These are phyloP conservation scores for Cecidostiba fungosa DNA, from an alignment of 2,888 invertebrate genomes.

Conservation along the genomic window DNA sequence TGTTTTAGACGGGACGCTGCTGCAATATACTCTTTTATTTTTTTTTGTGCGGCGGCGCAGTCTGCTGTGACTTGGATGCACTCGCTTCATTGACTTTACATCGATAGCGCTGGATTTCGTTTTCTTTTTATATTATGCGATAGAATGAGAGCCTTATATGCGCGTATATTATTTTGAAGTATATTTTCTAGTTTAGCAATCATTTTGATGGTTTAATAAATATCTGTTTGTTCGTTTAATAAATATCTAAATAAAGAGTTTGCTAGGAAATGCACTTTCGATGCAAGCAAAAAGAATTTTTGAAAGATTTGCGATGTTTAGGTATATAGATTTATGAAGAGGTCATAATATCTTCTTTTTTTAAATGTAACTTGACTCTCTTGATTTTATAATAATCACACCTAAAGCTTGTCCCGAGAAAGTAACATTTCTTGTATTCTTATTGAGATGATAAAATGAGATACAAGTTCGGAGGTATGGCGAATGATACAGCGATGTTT, in stretches of 20 bases:
- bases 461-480: slow-evolving; percentile 37
- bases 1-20: neutral
- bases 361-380: slow-evolving; percentile 46
- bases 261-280: too few relatives aligned
- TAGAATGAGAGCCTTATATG: neutral
- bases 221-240: too few relatives aligned
- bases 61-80: slow-evolving; percentile 6
- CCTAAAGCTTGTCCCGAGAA: slow-evolving; percentile 42
- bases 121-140: neutral
- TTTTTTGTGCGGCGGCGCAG: neutral
- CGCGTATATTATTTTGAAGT: too few relatives aligned
- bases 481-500: slow-evolving; percentile 28
- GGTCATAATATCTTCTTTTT: neutral
- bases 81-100: slow-evolving; percentile 11
- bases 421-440: slow-evolving; percentile 36
- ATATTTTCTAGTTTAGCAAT: too few relatives aligned
- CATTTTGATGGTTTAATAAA: too few relatives aligned
- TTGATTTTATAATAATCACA: slow-evolving; percentile 31
- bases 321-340: neutral
- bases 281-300: too few relatives aligned
- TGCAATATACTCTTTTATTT: neutral
- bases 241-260: too few relatives aligned
- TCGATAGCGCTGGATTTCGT: neutral
- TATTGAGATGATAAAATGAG: slow-evolving; percentile 46
- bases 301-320: too few relatives aligned